Percentiles rank a stretch among this genome's conserved stretches.
Evolutionary conservation across 2,888 invertebrate species (phyloP).

Genomic region (Acrobasis suavella): DNA sequence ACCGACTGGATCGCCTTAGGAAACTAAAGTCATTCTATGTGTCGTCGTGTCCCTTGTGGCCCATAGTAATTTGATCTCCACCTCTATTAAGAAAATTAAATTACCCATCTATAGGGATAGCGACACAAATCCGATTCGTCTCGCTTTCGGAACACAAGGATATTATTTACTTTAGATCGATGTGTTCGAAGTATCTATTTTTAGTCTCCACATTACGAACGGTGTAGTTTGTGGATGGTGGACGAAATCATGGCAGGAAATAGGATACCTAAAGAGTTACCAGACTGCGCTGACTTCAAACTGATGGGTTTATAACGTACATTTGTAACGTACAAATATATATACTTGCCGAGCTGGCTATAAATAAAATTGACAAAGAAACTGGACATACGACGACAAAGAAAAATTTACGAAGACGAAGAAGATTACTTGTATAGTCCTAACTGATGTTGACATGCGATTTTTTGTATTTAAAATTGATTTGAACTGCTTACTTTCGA

Average conservation of each 20-base stretch:
- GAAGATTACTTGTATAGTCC: too few species aligned
- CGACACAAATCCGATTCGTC: slow-evolving; percentile 12
- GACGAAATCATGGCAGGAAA: too few species aligned
- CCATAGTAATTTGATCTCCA: slow-evolving; percentile 61
- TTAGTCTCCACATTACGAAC: not conserved
- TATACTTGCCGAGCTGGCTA: too few species aligned
- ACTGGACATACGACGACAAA: too few species aligned
- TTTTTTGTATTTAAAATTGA: slow-evolving; percentile 1
- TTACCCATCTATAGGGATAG: slow-evolving; percentile 44
- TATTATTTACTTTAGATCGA: slow-evolving; percentile 16
- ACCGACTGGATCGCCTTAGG: slow-evolving; percentile 50
- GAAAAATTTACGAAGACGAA: too few species aligned
- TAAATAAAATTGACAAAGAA: too few species aligned
- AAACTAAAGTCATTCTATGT: slow-evolving; percentile 64
- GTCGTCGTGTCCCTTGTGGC: slow-evolving; percentile 56
- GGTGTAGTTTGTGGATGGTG: not conserved
- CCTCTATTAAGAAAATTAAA: slow-evolving; percentile 65
- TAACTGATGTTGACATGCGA: not conserved
- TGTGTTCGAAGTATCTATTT: not conserved
- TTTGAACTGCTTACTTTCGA: not conserved
- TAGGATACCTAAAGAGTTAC: too few species aligned
- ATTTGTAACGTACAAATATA: too few species aligned
- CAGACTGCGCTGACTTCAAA: too few species aligned
- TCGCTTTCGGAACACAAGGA: slow-evolving; percentile 7
- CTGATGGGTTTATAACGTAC: too few species aligned